phyloP scores from a whole-genome alignment of 2,797 vertebrate species.

The Mionectes olivaceus region DNA sequence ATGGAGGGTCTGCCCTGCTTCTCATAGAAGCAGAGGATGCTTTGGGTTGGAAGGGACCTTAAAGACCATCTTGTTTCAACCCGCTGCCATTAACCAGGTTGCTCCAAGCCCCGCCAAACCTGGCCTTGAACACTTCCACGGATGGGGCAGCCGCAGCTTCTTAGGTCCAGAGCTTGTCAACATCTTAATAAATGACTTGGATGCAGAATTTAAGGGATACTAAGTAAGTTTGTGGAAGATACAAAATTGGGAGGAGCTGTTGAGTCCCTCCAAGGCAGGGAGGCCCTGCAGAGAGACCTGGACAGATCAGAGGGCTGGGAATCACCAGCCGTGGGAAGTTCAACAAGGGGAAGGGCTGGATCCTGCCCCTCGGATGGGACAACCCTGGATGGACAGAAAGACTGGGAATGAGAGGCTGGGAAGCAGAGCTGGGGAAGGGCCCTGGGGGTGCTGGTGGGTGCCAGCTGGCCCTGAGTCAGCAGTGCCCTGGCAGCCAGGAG shows the following conservation, averaged over 20 bases:
- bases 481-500: not conserved
- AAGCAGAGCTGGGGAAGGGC: not conserved
- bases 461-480: not conserved
- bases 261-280: not conserved
- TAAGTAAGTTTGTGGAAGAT: not conserved
- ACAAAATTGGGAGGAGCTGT: not conserved
- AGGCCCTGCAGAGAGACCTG: not conserved
- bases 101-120: not conserved
- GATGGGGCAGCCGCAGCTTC: not conserved
- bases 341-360: not conserved
- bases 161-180: not conserved
- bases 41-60: not conserved
- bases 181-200: too few relatives aligned
- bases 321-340: not conserved
- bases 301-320: not conserved
- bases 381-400: not conserved
- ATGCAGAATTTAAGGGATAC: not conserved
- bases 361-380: not conserved
- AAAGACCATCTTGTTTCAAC: fast-evolving
- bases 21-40: not conserved
- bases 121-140: not conserved
- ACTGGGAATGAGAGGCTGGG: not conserved
- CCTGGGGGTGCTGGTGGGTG: not conserved
- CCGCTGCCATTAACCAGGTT: not conserved
- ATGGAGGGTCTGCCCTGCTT: fast-evolving